Conservation (phyloP, 64 coral and sea anemone species). For the Dendronephthya gigantea region DNA sequence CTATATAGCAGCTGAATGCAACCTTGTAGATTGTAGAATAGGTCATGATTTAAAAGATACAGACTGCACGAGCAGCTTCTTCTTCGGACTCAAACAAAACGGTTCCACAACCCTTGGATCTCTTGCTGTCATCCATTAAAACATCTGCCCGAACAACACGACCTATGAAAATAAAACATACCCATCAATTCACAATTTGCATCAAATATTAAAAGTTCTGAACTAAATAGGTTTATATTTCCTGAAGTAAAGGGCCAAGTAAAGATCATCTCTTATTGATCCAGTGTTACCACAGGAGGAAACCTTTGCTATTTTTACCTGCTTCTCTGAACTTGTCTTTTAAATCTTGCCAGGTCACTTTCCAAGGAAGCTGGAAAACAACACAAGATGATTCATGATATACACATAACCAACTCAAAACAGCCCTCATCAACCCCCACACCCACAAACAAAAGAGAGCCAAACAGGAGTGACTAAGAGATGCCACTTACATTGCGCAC, state of each 20-base stretch:
- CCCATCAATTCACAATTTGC: neutral
- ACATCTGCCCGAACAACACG: conserved; percentile 91
- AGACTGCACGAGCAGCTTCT: conserved; percentile 67
- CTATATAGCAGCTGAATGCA: too few relatives aligned
- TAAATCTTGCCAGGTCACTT: conserved; percentile 85
- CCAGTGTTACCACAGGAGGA: too few relatives aligned
- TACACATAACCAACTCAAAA: neutral
- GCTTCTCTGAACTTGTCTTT: conserved; percentile 95
- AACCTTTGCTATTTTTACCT: conserved; percentile 29
- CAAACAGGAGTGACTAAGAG: neutral
- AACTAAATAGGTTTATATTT: neutral
- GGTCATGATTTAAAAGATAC: conserved; percentile 55
- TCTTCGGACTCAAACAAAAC: conserved; percentile 89
- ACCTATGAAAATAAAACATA: conserved; percentile 35
- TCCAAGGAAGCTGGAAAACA: conserved; percentile 83
- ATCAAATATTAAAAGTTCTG: neutral
- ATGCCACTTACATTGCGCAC: conserved; percentile 83
- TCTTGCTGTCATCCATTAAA: conserved; percentile 62
- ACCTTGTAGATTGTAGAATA: too few relatives aligned
- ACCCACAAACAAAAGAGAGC: neutral
- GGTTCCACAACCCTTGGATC: conserved; percentile 91
- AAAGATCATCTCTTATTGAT: too few relatives aligned
- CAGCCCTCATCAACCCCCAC: neutral
- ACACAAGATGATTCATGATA: neutral
- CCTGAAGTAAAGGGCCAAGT: too few relatives aligned